Conservation (phyloP, 2,888 invertebrate species). For the Morpho deidamia region DNA sequence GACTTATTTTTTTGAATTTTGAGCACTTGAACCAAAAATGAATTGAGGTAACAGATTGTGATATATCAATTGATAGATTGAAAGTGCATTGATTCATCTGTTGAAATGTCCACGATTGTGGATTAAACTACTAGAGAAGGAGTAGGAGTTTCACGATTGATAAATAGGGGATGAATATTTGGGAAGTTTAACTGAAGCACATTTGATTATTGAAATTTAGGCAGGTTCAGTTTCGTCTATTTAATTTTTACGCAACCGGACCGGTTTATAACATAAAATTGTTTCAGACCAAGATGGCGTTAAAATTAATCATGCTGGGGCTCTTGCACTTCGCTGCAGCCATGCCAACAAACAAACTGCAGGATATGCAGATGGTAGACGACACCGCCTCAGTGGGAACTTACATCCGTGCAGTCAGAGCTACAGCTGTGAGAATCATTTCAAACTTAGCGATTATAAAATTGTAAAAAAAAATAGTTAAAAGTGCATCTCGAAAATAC, state of each 20-base stretch:
- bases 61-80: not conserved
- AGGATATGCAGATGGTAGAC: conserved; percentile 59
- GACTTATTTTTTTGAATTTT: not conserved
- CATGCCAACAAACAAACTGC: conserved; percentile 43
- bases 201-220: too few species aligned
- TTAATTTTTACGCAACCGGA: not conserved
- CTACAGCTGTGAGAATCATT: conserved; percentile 57
- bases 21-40: not conserved
- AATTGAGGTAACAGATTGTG: not conserved
- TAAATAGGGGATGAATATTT: too few species aligned
- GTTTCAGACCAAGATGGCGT: conserved; percentile 36
- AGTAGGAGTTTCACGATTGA: too few species aligned
- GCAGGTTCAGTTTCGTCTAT: too few species aligned
- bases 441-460: too few species aligned
- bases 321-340: conserved; percentile 44
- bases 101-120: not conserved
- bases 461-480: too few species aligned
- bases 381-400: conserved; percentile 78
- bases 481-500: too few species aligned
- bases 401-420: conserved; percentile 76
- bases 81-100: not conserved
- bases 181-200: too few species aligned
- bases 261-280: not conserved
- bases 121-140: too few species aligned
- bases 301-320: conserved; percentile 41